phyloP scores from a whole-genome alignment of 2,888 invertebrate species.

The Sarcophaga rosellei region DNA sequence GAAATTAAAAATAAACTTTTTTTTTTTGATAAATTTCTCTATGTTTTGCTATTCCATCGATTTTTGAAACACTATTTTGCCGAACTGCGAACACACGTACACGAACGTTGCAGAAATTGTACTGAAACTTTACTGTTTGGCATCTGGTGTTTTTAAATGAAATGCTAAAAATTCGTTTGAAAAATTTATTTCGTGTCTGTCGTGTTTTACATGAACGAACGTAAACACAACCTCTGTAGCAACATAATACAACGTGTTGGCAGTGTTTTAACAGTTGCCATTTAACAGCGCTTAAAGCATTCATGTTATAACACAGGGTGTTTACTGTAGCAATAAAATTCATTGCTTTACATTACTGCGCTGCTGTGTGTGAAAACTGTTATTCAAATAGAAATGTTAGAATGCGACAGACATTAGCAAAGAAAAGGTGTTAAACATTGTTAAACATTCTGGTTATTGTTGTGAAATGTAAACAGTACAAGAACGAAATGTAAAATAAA shows the following conservation, averaged over 20 bases:
- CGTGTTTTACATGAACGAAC: slow-evolving; percentile 53
- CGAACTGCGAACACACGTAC: slow-evolving; percentile 55
- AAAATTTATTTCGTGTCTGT: slow-evolving; percentile 39
- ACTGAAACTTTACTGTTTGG: slow-evolving; percentile 59
- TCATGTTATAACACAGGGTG: slow-evolving; percentile 53
- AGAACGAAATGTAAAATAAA: not conserved
- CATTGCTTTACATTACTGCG: not conserved
- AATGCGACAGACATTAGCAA: no score
- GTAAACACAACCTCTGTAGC: slow-evolving; percentile 63
- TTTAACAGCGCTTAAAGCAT: slow-evolving; percentile 11
- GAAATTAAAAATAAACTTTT: slow-evolving; percentile 7
- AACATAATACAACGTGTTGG: slow-evolving; percentile 66
- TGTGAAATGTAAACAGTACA: not conserved
- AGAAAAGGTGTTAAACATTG: no score
- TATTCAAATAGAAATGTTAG: not conserved
- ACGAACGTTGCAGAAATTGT: slow-evolving; percentile 66
- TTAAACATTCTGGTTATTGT: not conserved
- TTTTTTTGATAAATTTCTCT: slow-evolving; percentile 28
- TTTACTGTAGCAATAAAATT: not conserved
- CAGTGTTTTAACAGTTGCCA: not conserved
- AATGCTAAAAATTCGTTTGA: slow-evolving; percentile 55
- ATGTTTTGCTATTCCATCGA: not conserved
- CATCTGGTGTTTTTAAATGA: slow-evolving; percentile 64
- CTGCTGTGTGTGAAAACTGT: not conserved
- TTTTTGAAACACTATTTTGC: not conserved